Base-by-base conservation (phyloP, 2,113 vertebrate species). In the Drymodes brunneopygia region DNA sequence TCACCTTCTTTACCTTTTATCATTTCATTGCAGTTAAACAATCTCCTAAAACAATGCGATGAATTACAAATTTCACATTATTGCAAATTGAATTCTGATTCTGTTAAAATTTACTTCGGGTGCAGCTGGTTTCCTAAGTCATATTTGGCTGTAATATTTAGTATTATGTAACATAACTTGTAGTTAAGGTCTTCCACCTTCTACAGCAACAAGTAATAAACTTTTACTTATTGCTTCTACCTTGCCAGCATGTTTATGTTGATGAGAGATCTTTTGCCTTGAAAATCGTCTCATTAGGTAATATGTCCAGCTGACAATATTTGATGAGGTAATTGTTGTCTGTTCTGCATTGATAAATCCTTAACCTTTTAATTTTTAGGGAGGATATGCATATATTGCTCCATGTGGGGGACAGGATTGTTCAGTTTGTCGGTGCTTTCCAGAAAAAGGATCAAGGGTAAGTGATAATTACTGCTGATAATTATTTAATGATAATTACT, bases 401-500 rank as follows among this genome's bases (percentile, higher is more conserved):
- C 97, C 67, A 4, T 99, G 99, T 53, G 95, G 69, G 12, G 98
- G 98, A 84, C 97, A 97, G 88, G 98, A 99, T 95, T 98, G 98
- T 85, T 97, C 97, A 35, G 79, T 94, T 93, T 99, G 98, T 79
- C 98, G 87, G 61, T 99, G 99, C 97, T 98, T 98, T 71, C 98
- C 98, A 58, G 96, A 98, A 66, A 99, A 99, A 97, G 99, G 99
- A 96, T 97, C 98, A 12, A 98, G 95, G 98, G 98, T 99, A 97
- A 98, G 98, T 93, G 44, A 36, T 81, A 40, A 47, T 58, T 83
- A 73, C 27, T 38, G 38, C 11, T 38, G 38, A 38, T 38, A 38
- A 38, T 38, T 38, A 86, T 29, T 3, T 53, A 84, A 27, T 48
- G 33, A 33, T 23, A 66, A 54, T 44, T 64, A 28, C 18, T 35